Percentiles rank a stretch among this genome's conserved stretches.
phyloP scores from a whole-genome alignment of 2,113 vertebrate species.

The Loxodonta africana region DNA sequence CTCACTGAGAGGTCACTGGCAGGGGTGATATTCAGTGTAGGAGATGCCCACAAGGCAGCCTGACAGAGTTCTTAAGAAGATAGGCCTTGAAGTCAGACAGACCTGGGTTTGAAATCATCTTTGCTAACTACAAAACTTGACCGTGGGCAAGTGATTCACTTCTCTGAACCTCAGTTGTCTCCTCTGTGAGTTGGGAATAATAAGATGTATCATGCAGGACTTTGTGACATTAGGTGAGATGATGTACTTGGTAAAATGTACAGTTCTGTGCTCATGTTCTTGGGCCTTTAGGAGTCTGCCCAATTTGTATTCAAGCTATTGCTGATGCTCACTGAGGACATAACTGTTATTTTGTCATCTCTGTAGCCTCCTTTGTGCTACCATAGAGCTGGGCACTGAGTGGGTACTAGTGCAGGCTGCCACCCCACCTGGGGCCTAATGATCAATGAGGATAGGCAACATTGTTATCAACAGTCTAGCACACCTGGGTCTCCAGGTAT shows the following conservation, averaged over 20 bases:
- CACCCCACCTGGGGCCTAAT: not conserved
- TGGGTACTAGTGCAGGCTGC: not conserved
- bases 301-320: not conserved
- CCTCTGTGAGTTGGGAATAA: not conserved
- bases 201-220: not conserved
- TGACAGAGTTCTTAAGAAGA: not conserved
- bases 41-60: not conserved
- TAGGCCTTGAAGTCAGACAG: not conserved
- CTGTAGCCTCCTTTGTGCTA: not conserved
- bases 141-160: not conserved
- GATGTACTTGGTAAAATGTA: not conserved
- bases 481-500: not conserved
- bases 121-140: slow-evolving; percentile 38
- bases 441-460: not conserved
- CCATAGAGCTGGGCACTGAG: not conserved
- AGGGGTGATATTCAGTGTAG: not conserved
- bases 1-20: not conserved
- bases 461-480: not conserved
- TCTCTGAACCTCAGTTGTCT: not conserved
- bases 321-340: slow-evolving; percentile 1
- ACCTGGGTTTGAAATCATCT: slow-evolving; percentile 1
- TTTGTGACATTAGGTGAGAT: not conserved
- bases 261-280: not conserved
- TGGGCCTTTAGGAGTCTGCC: not conserved
- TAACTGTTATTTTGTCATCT: not conserved